These are phyloP conservation scores for Ochlodes sylvanus DNA, from an alignment of 2,888 invertebrate genomes.

Conservation along the genomic window DNA sequence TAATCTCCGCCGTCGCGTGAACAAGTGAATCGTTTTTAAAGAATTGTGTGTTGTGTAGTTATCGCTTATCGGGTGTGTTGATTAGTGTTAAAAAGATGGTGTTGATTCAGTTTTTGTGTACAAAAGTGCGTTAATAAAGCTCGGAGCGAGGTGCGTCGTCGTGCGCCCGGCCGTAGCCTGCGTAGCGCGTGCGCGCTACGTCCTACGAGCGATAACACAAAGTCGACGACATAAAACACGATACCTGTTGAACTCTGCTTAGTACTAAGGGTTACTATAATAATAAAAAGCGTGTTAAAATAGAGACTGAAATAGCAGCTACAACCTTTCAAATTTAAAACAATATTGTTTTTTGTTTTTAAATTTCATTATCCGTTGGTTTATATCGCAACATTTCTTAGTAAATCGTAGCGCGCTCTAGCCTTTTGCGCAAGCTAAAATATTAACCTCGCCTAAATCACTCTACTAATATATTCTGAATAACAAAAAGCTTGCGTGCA, in stretches of 20 bases:
- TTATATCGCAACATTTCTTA: too few relatives aligned
- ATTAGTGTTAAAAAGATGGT: constrained; percentile 12
- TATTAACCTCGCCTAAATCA: too few relatives aligned
- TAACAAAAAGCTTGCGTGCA: too few relatives aligned
- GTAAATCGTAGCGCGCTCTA: too few relatives aligned
- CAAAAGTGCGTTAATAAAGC: constrained; percentile 41
- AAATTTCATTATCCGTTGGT: neutral
- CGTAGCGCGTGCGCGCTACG: constrained; percentile 81
- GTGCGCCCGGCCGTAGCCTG: constrained; percentile 57
- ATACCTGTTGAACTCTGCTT: constrained; percentile 51
- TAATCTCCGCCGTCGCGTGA: constrained; percentile 2
- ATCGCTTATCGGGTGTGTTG: constrained; percentile 36
- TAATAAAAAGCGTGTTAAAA: too few relatives aligned
- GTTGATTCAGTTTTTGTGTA: constrained; percentile 9
- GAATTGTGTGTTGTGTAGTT: constrained; percentile 18
- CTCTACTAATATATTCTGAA: too few relatives aligned
- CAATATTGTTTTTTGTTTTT: neutral
- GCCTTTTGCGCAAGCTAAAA: too few relatives aligned
- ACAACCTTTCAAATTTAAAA: neutral
- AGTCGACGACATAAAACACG: constrained; percentile 45
- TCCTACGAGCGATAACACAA: constrained; percentile 59
- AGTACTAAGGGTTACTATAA: constrained; percentile 6
- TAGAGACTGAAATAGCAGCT: neutral
- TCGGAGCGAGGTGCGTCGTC: constrained; percentile 43
- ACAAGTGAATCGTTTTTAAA: neutral